Evolutionary conservation across 1,140 invertebrate genomes (phyloP).

Genomic region (Tenebrio molitor): DNA sequence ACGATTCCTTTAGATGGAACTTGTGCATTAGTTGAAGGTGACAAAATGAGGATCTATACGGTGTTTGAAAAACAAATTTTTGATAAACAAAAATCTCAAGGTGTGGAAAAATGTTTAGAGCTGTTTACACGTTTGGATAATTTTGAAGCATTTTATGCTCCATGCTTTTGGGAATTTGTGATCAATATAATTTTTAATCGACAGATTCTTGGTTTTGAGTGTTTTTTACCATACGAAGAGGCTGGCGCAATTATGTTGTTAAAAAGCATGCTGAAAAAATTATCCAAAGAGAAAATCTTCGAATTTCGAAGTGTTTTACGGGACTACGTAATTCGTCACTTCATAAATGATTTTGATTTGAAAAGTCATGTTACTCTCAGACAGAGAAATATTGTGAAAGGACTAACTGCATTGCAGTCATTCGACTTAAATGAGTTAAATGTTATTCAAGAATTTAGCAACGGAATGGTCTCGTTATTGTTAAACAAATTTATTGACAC

Average conservation of each 20-base stretch:
- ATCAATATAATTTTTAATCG: constrained; percentile 48
- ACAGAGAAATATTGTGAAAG: constrained; percentile 53
- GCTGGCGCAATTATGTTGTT: constrained; percentile 6
- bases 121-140: constrained; percentile 33
- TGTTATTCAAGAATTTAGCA: not conserved
- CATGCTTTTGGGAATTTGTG: constrained; percentile 51
- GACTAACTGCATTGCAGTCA: constrained; percentile 4
- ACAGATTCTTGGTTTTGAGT: constrained; percentile 47
- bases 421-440: not conserved
- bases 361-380: constrained; percentile 46
- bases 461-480: not conserved
- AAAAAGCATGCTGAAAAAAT: constrained; percentile 49
- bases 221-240: not conserved
- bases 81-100: constrained; percentile 43
- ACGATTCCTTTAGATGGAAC: constrained; percentile 14
- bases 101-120: constrained; percentile 47
- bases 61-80: constrained; percentile 52
- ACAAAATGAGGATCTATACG: constrained; percentile 47
- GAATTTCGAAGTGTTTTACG: constrained; percentile 35
- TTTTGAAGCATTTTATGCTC: constrained; percentile 40
- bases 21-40: constrained; percentile 42
- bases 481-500: constrained; percentile 10
- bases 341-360: constrained; percentile 49
- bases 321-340: constrained; percentile 43
- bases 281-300: constrained; percentile 17